phyloP scores from a whole-genome alignment of 2,797 vertebrate genomes.

The Echeneis naucrates region DNA sequence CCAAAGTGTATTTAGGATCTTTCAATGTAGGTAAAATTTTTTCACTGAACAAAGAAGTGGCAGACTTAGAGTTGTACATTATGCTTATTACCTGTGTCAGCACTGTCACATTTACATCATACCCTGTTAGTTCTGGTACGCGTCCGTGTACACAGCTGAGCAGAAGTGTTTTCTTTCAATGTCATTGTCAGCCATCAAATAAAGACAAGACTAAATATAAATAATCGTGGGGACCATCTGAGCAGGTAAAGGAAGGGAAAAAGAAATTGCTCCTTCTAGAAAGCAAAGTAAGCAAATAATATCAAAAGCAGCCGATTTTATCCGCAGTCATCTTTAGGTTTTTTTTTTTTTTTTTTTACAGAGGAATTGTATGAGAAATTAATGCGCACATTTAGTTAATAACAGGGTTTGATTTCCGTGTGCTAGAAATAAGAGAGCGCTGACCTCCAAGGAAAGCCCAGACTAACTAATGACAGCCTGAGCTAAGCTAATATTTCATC shows the following conservation, averaged over 20 bases:
- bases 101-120: background rate
- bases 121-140: background rate
- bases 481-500: slow-evolving; percentile 85
- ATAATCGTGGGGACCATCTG: background rate
- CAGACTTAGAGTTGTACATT: background rate
- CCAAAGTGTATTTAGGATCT: background rate
- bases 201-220: slow-evolving; percentile 11
- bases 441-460: slow-evolving; percentile 79
- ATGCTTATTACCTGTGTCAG: background rate
- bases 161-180: background rate
- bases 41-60: background rate
- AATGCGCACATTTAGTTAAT: slow-evolving; percentile 47
- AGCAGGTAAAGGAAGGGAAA: background rate
- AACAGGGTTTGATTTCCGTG: slow-evolving; percentile 52
- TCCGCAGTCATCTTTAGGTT: slow-evolving; percentile 1
- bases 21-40: background rate
- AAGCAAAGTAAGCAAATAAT: background rate
- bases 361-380: slow-evolving; percentile 37
- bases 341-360: slow-evolving; percentile 27
- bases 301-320: background rate
- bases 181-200: slow-evolving; percentile 12
- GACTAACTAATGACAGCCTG: slow-evolving; percentile 77
- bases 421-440: slow-evolving; percentile 57
- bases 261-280: background rate
- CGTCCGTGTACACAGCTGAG: background rate